Evolutionary conservation across 2,888 invertebrate species (phyloP).

Genomic region (Brachyptera putata): DNA sequence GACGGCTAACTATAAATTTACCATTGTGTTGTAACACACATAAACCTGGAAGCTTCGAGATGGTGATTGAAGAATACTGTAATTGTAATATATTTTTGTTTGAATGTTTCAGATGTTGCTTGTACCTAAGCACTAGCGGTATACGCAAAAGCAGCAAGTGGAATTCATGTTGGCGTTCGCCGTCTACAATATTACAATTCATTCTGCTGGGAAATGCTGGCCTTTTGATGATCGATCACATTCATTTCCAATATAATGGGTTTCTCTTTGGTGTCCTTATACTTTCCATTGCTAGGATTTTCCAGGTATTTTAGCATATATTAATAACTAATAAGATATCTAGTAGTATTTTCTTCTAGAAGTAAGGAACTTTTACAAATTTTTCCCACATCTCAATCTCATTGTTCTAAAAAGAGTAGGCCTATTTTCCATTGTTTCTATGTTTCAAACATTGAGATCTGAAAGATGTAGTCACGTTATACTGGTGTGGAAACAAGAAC

Average conservation of each 20-base stretch:
- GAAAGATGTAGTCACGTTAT: too few species aligned
- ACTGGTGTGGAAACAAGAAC: too few species aligned
- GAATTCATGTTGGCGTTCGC: slow-evolving; percentile 45
- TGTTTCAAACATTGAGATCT: too few species aligned
- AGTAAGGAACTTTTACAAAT: too few species aligned
- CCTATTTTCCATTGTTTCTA: too few species aligned
- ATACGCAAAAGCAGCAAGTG: slow-evolving; percentile 44
- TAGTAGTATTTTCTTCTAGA: too few species aligned
- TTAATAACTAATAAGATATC: too few species aligned
- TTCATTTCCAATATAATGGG: slow-evolving; percentile 99
- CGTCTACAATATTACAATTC: slow-evolving; percentile 57
- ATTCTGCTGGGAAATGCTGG: slow-evolving; percentile 80
- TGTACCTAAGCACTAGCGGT: slow-evolving; percentile 43
- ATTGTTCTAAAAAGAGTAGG: too few species aligned
- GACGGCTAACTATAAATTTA: too few species aligned
- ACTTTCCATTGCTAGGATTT: slow-evolving; percentile 69
- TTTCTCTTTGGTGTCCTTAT: slow-evolving; percentile 84
- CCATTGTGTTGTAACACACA: too few species aligned
- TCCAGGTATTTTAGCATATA: slow-evolving; percentile 55
- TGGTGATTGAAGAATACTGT: neutral
- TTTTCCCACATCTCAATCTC: too few species aligned
- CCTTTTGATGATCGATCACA: slow-evolving; percentile 88
- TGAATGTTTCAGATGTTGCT: slow-evolving; percentile 50
- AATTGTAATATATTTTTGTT: slow-evolving; percentile 4
- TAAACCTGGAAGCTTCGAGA: too few species aligned